phyloP scores from a whole-genome alignment of 2,888 invertebrate genomes.

The Pristionchus japonicus region DNA sequence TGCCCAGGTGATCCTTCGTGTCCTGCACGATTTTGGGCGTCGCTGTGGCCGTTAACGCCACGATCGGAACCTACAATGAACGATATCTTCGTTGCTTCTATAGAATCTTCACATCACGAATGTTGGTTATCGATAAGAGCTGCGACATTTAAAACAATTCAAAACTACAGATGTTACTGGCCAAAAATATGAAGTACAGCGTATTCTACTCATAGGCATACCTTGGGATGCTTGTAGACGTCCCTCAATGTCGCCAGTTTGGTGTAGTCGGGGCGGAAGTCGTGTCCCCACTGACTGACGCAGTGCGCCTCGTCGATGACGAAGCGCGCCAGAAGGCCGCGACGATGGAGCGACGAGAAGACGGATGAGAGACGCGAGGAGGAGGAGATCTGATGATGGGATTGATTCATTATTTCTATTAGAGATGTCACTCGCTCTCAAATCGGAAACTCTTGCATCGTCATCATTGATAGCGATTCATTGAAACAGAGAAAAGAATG shows the following conservation, averaged over 20 bases:
- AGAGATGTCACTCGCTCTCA: neutral
- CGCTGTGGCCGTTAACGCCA: constrained; percentile 93
- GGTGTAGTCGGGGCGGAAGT: constrained; percentile 87
- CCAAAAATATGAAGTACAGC: too few relatives aligned
- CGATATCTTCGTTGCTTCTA: neutral
- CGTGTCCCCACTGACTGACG: constrained; percentile 97
- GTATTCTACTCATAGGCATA: too few relatives aligned
- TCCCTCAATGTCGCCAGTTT: constrained; percentile 59
- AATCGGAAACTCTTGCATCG: neutral
- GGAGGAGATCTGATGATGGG: constrained; percentile 78
- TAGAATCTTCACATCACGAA: neutral
- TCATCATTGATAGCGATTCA: neutral
- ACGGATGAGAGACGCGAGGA: constrained; percentile 85
- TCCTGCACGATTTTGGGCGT: constrained; percentile 91
- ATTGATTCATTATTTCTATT: neutral
- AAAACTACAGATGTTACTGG: too few relatives aligned
- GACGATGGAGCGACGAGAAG: constrained; percentile 83
- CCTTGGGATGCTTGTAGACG: constrained; percentile 53
- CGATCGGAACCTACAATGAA: constrained; percentile 81
- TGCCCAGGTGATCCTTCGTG: constrained; percentile 86
- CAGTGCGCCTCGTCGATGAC: constrained; percentile 99
- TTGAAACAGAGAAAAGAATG: neutral
- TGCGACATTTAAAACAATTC: too few relatives aligned
- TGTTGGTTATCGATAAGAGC: too few relatives aligned
- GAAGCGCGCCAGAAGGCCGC: constrained; percentile 81